Conservation (phyloP, 2,888 invertebrate genomes). For the Dyspetes luteomarginatus region DNA sequence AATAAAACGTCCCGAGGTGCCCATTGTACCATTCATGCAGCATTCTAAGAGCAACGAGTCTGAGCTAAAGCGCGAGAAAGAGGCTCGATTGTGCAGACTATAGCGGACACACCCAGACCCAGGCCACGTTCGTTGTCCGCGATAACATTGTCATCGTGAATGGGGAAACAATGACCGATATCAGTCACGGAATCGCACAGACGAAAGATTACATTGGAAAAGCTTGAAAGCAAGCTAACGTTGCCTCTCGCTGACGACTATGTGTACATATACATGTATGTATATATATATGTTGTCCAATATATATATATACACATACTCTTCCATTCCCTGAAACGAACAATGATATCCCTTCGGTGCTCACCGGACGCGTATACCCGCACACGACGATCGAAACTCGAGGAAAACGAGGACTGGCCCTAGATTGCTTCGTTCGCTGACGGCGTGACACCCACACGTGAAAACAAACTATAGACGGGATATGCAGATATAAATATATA, state of each 20-base stretch:
- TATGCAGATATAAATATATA: neutral
- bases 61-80: constrained; percentile 9
- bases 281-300: too few relatives aligned
- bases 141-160: constrained; percentile 67
- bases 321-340: constrained; percentile 38
- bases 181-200: constrained; percentile 56
- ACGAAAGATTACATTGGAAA: constrained; percentile 66
- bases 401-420: constrained; percentile 61
- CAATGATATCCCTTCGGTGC: constrained; percentile 43
- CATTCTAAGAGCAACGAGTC: constrained; percentile 53
- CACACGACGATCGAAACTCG: constrained; percentile 60
- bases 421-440: constrained; percentile 53
- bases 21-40: constrained; percentile 36
- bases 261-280: constrained; percentile 28
- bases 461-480: constrained; percentile 5
- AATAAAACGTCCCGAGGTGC: constrained; percentile 22
- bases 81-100: constrained; percentile 13
- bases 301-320: too few relatives aligned
- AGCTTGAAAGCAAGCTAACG: constrained; percentile 60
- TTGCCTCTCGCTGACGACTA: constrained; percentile 35
- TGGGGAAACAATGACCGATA: constrained; percentile 67
- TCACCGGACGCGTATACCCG: constrained; percentile 7
- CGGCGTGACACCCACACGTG: neutral
- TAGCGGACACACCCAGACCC: constrained; percentile 28
- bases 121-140: constrained; percentile 27